Evolutionary conservation across 2,888 invertebrate species (phyloP).

Genomic region (Rotaria sp.): DNA sequence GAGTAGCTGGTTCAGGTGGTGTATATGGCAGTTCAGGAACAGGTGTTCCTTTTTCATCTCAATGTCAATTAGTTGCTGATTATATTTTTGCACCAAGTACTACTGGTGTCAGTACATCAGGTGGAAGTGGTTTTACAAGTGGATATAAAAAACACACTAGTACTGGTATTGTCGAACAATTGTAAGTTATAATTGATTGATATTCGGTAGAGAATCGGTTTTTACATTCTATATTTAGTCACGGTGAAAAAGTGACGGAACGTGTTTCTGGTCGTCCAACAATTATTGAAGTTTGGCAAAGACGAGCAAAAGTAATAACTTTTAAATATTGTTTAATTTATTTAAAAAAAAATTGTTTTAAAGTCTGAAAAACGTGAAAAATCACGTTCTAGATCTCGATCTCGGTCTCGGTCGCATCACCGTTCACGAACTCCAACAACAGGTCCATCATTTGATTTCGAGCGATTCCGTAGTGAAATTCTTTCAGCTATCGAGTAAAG

Average conservation of each 20-base stretch:
- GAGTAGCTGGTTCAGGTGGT: not conserved
- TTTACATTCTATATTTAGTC: not conserved
- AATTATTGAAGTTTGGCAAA: slow-evolving; percentile 28
- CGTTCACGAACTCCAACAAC: not conserved
- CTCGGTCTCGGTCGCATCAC: not conserved
- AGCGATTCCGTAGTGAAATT: not conserved
- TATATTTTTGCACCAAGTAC: not conserved
- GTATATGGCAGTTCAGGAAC: not conserved
- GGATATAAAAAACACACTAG: not conserved
- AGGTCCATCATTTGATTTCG: not conserved
- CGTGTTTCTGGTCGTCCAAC: not conserved
- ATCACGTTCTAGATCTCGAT: not conserved
- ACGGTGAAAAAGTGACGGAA: not conserved
- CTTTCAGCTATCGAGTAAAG: not conserved
- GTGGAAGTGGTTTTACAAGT: not conserved
- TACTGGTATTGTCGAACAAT: not conserved
- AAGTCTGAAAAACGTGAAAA: not conserved
- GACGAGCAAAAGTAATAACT: not conserved
- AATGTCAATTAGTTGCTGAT: not conserved
- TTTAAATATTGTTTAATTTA: not conserved
- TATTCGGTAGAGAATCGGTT: not conserved
- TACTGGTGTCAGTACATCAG: not conserved
- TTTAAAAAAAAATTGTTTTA: not conserved
- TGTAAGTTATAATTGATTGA: not conserved
- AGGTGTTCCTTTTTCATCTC: not conserved